Evolutionary conservation across 2,797 vertebrate genomes (phyloP), one percentile per base, ranked within the genome.

Genomic region (Benthosema pterotum): DNA sequence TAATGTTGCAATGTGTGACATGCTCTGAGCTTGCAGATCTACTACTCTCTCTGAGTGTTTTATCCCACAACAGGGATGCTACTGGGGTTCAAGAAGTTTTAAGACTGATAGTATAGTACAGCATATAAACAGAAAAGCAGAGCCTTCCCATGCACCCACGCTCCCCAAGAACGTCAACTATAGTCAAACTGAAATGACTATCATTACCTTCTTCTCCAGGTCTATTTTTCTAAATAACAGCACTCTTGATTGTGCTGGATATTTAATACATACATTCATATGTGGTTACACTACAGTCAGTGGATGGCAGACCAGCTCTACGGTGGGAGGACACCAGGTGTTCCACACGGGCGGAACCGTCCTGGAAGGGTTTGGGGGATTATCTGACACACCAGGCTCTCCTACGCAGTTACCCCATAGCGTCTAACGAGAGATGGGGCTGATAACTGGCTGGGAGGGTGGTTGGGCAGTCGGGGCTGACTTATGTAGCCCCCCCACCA

Each of bases 401-500:
- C 46, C 51, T n/a, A 38, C 32, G 32, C 11, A 38, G 32, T n/a
- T 38, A 38, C 32, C 32, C 32, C 32, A 38, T 38, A 38, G 11
- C 32, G 32, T 38, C 32, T 9, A n/a, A 9, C 51, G 12, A 4
- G 38, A 77, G 71, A 79, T 80, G 83, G 78, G 28, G 3, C 76
- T n/a, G 62, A 77, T 76, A 72, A 69, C 82, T 80, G 79, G 68
- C 16, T 1, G 5, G 9, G 50, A 57, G 47, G 50, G 14, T 11
- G 6, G 32, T 4, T 6, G 8, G 28, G 5, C 5, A 32, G 28
- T 16, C 4, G 45, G 80, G 84, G 79, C 77, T 74, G 79, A 59
- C 72, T 62, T 32, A 1, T 63, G 73, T 67, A 77, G 81, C 65
- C 84, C 63, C 78, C 65, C 84, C 63, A 77, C 69, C 67, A 63